A percentile compares a stretch with the other conserved stretches of the same genome.
phyloP scores from a whole-genome alignment of 2,113 vertebrate genomes.

The Zapornia atra region DNA sequence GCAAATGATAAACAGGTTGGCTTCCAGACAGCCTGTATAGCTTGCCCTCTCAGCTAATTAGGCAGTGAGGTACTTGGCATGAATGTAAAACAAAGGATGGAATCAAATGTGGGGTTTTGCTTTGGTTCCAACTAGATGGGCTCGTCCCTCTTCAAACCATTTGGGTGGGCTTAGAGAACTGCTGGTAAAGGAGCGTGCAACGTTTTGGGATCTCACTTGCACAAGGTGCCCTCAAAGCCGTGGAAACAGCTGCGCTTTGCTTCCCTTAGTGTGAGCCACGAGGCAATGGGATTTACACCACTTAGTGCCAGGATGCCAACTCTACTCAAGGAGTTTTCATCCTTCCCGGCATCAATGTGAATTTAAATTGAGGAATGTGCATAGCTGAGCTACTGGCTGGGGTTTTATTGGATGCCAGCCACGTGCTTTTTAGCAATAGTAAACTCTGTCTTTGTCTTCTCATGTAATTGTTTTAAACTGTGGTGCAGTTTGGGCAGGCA shows the following conservation, averaged over 20 bases:
- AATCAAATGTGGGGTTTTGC: not conserved
- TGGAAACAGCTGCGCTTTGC: rapidly evolving
- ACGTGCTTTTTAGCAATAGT: not conserved
- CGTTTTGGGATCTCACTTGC: not conserved
- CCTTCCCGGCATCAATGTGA: not conserved
- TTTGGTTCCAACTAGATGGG: not conserved
- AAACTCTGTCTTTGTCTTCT: not conserved
- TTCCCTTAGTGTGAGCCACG: not conserved
- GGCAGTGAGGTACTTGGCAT: not conserved
- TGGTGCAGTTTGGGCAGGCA: not conserved
- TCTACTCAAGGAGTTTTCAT: not conserved
- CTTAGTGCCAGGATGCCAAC: rapidly evolving
- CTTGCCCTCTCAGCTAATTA: not conserved
- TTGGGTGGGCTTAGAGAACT: not conserved
- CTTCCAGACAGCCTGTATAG: not conserved
- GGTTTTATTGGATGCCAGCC: not conserved
- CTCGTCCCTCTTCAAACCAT: not conserved
- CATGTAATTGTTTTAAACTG: not conserved
- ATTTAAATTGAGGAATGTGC: not conserved
- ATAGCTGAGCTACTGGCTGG: not conserved
- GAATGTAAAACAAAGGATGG: not conserved
- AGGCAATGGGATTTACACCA: not conserved
- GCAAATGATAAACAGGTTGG: not conserved
- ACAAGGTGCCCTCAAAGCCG: not conserved
- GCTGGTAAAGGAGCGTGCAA: not conserved